Base-by-base conservation (phyloP, 2,797 vertebrate species). In the Phaenicophaeus curvirostris region DNA sequence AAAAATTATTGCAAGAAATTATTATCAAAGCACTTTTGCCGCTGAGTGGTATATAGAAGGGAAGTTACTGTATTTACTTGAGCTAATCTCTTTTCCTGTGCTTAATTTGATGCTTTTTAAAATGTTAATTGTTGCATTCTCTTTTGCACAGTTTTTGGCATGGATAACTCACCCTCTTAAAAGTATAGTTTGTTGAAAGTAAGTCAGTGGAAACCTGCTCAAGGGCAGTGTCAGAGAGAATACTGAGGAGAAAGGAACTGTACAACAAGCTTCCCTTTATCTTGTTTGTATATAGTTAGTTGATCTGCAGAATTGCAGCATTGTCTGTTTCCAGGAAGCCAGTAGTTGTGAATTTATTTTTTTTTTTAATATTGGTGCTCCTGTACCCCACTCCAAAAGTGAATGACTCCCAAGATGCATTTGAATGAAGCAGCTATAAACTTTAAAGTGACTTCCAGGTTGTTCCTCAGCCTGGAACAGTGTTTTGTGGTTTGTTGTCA, bases 331-430 rank as follows among this genome's bases (percentile, higher is more conserved):
- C 44, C 25, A 48, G 55, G 35, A 62, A n/a, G 17, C 72, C 31
- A 7, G 46, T 25, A 53, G 5, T 13, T 89, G 14, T 66, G 15
- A 15, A 87, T 50, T 28, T 46, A 6, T 55, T 66, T 39, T 39
- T 39, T 39, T 42, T 44, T 93, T 72, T 89, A 37, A 17, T 30
- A 8, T 48, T 87, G 27, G 6, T 48, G 51, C 51, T 82, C 81
- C 37, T 75, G 21, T 9, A 19, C 24, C 2, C 2, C 8, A 30
- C 58, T 7, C 42, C 0, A 1, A 48, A 27, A 51, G 15, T 15
- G 6, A 53, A 39, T 68, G 21, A 50, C 19, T 71, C 39, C 23
- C 39, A 35, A 74, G 33, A 69, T 27, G 11, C 20, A 25, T 79
- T 59, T 79, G 51, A 76, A 33, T 50, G 51, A 84, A 73, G 24